Base-by-base conservation (phyloP, 2,888 invertebrate genomes). In the Eristalinus aeneus region DNA sequence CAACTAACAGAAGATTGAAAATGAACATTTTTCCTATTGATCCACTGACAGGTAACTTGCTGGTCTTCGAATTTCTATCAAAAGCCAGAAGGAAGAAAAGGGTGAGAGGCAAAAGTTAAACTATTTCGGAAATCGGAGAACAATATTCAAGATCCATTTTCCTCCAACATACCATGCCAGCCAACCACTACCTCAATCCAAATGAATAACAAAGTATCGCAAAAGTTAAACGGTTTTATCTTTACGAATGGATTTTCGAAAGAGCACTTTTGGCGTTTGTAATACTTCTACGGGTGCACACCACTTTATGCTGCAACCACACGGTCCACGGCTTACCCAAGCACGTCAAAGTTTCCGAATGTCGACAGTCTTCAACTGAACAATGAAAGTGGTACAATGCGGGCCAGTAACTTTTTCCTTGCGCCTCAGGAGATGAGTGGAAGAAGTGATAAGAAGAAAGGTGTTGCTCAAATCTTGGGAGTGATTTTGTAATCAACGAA, bases 171-270 rank as follows among this genome's bases (percentile, higher is more conserved):
- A 20, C 20, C 81, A 60, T 61, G 16, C 16, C n/a, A n/a, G 0
- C 27, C 39, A 34, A 9, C 22, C 23, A 65, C 56, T 31, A 60
- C 53, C 80, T 60, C 61, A 65, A 23, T 53, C 64, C 53, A 73
- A 81, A 80, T 75, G 76, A 85, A 69, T 76, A 85, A 77, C 81
- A 85, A 85, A 85, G 85, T 81, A 85, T 81, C 76, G 72, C 53
- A 69, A 64, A 85, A 85, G 76, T 85, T 85, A 85, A 85, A 85
- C 85, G 81, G 85, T 85, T 81, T 85, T 85, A 85, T 81, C 81
- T 76, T 53, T 69, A 60, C 76, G 73, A 85, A 85, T 85, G 80
- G 84, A 84, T 84, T 80, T 71, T 75, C 75, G 53, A 80, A 80
- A 75, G 75, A 75, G 71, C 71, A 65, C 79, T 75, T 23, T 67